Percentiles rank a stretch among this genome's conserved stretches.
Evolutionary conservation across 2,797 vertebrate species (phyloP).

Genomic region (Coranthus polyacanthus): DNA sequence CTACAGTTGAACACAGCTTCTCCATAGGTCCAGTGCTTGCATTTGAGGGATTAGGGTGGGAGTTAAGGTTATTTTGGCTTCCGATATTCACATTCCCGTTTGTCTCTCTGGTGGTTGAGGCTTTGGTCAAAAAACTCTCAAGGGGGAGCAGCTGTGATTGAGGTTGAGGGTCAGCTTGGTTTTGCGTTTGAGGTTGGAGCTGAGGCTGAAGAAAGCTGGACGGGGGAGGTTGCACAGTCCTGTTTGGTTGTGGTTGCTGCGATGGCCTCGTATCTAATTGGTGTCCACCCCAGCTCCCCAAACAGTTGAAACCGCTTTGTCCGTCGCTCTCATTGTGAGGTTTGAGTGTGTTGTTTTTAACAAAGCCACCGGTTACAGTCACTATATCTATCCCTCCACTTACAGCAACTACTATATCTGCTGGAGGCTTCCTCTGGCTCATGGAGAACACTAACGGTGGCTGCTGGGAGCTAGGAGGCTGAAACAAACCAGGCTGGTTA

Average conservation of each 20-base stretch:
- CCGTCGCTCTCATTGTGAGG: constrained; percentile 64
- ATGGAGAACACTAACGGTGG: constrained; percentile 70
- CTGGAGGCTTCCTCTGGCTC: constrained; percentile 73
- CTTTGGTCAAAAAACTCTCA: constrained; percentile 81
- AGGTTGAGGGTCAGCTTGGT: constrained; percentile 64
- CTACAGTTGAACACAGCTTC: constrained; percentile 76
- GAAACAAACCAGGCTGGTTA: constrained; percentile 72
- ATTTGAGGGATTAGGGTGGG: constrained; percentile 54
- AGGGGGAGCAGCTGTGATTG: constrained; percentile 72
- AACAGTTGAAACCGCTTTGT: constrained; percentile 69
- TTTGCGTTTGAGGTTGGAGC: constrained; percentile 65
- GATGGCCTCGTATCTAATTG: constrained; percentile 59
- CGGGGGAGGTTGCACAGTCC: constrained; percentile 56
- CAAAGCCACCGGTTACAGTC: constrained; percentile 63
- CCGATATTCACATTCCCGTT: constrained; percentile 70
- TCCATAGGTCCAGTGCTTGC: constrained; percentile 66
- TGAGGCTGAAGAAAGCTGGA: constrained; percentile 69
- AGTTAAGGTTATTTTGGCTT: constrained; percentile 65
- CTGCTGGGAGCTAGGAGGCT: constrained; percentile 63
- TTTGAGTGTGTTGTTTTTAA: constrained; percentile 78
- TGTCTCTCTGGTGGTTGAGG: constrained; percentile 59
- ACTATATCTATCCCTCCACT: constrained; percentile 71
- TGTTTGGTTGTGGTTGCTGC: constrained; percentile 60
- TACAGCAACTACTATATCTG: constrained; percentile 69
- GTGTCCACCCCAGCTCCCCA: constrained; percentile 80